Evolutionary conservation across 2,888 invertebrate genomes (phyloP), one percentile per base, ranked within the genome.

Genomic region (Strigamia transsilvanica): DNA sequence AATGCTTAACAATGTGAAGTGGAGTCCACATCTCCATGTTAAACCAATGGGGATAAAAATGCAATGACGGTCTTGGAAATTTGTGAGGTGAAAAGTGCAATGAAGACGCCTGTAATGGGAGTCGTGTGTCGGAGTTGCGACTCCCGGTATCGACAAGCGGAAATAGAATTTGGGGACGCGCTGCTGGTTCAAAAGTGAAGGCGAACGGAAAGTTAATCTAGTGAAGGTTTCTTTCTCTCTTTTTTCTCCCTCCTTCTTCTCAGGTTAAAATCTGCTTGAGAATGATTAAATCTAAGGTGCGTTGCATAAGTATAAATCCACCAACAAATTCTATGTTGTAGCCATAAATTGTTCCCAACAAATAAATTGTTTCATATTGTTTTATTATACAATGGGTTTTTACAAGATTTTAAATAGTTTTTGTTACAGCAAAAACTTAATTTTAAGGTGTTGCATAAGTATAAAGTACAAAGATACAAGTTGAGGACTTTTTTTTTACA

Each of bases 251-350:
- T n/a, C n/a, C n/a, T n/a, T 9, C 13, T 34, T 34, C 34, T 34
- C 4, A 32, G 23, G 5, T 7, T 23, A 7, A 66, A 66, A 66
- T 66, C 66, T 66, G 27, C 10, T 12, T 27, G 23, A 1, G 27
- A 66, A 66, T 66, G 66, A 66, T 66, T 66, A 66, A 66, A 21
- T 23, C 66, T 66, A 32, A n/a, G n/a, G n/a, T n/a, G n/a, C n/a
- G n/a, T n/a, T n/a, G n/a, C n/a, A n/a, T n/a, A n/a, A n/a, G n/a
- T n/a, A n/a, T n/a, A n/a, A n/a, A n/a, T n/a, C n/a, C n/a, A n/a
- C n/a, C n/a, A n/a, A n/a, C n/a, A n/a, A n/a, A n/a, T n/a, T n/a
- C n/a, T n/a, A n/a, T n/a, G n/a, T n/a, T n/a, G n/a, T n/a, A n/a
- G n/a, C n/a, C n/a, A n/a, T n/a, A n/a, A n/a, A n/a, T n/a, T n/a